Percentiles rank a stretch among this genome's conserved stretches.
Evolutionary conservation across 2,113 vertebrate species (phyloP).

Genomic region (Semnornis frantzii): DNA sequence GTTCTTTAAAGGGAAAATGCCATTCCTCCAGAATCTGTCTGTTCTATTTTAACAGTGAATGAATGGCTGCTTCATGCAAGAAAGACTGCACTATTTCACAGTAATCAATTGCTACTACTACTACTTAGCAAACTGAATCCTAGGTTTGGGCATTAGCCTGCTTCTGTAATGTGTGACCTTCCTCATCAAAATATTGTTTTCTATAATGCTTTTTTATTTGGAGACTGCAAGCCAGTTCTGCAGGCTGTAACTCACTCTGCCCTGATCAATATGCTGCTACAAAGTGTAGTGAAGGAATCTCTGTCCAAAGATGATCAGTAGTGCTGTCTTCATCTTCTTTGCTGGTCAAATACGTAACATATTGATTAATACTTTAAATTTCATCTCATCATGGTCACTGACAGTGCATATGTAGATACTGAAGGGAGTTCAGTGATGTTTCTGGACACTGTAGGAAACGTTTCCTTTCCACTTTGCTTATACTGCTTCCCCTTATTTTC

Average conservation of each 20-base stretch:
- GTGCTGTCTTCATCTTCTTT: neutral
- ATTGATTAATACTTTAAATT: neutral
- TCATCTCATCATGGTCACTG: rapidly evolving
- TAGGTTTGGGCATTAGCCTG: neutral
- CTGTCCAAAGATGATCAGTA: neutral
- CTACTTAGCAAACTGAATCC: neutral
- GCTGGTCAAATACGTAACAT: neutral
- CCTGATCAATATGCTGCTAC: neutral
- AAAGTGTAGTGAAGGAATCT: neutral
- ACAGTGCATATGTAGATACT: rapidly evolving
- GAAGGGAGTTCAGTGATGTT: neutral
- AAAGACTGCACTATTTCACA: neutral
- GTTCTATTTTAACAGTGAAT: neutral
- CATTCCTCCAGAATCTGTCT: neutral
- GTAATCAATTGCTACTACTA: neutral
- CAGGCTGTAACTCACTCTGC: neutral
- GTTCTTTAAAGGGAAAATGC: neutral
- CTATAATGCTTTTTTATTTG: neutral
- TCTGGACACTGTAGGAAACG: neutral
- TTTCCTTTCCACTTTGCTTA: neutral
- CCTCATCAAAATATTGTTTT: neutral
- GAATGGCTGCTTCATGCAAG: neutral
- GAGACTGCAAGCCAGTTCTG: neutral
- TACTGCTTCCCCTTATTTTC: neutral
- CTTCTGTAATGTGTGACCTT: neutral